A percentile compares a stretch with the other conserved stretches of the same genome.
Conservation (phyloP, 1,140 invertebrate genomes). For the Procambarus clarkii region DNA sequence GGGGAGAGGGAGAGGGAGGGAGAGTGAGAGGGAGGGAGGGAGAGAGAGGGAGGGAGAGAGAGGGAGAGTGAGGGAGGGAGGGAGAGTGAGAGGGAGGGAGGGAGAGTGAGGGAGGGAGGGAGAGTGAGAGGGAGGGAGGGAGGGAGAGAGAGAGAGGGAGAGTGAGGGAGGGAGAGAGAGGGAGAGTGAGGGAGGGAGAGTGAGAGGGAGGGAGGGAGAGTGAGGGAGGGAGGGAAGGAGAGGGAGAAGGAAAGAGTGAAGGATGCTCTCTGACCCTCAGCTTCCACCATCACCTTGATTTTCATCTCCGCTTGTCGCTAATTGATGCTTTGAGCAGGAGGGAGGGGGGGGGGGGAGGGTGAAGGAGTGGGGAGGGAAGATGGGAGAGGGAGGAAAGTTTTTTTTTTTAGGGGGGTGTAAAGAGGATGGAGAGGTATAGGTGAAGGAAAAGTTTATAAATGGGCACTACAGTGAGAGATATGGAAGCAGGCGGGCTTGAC, state of each 20-base stretch:
- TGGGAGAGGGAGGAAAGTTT: neutral
- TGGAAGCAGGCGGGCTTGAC: too few relatives aligned
- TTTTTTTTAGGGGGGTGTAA: neutral
- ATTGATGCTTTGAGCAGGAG: neutral
- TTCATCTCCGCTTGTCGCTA: too few relatives aligned
- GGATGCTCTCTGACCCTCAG: neutral
- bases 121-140: too few relatives aligned
- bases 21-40: neutral
- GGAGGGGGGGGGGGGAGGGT: neutral
- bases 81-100: neutral
- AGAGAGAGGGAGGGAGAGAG: neutral
- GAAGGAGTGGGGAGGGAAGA: too few relatives aligned
- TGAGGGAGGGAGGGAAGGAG: neutral
- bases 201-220: too few relatives aligned
- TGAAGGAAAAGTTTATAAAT: too few relatives aligned
- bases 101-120: neutral
- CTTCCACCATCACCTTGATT: too few relatives aligned
- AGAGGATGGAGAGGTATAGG: neutral
- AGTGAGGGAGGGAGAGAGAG: too few relatives aligned
- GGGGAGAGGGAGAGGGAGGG: neutral
- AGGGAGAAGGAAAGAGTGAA: neutral
- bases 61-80: neutral
- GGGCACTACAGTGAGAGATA: too few relatives aligned
- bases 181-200: too few relatives aligned
- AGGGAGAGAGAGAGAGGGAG: too few relatives aligned